Conservation (phyloP, 2,113 vertebrate genomes). For the Forbesichthys agassizii region DNA sequence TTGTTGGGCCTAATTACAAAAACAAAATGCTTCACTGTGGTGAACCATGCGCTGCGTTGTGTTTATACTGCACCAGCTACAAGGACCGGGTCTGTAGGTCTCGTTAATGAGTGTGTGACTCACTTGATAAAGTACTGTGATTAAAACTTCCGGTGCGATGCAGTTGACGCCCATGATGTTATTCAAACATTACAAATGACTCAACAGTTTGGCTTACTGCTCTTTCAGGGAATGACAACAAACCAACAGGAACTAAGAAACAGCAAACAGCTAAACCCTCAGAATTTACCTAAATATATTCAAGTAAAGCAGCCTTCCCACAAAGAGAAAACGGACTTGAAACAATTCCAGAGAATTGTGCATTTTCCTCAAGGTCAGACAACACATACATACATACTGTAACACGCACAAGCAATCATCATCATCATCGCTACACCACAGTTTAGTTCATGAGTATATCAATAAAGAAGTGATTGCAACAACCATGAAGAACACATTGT, state of each 20-base stretch:
- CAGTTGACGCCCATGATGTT: not conserved
- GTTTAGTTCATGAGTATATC: not conserved
- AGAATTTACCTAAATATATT: not conserved
- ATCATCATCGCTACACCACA: not conserved
- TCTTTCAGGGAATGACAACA: slow-evolving; percentile 37
- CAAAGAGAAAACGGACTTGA: slow-evolving; percentile 24
- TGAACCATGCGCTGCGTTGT: too few relatives aligned
- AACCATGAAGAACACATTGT: too few relatives aligned
- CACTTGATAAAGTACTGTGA: not conserved
- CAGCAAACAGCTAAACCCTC: not conserved
- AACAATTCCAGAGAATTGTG: slow-evolving; percentile 13
- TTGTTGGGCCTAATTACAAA: too few relatives aligned
- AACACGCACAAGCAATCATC: too few relatives aligned
- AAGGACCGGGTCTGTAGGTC: slow-evolving; percentile 1
- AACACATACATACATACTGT: slow-evolving; percentile 23
- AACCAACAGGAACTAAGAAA: slow-evolving; percentile 12
- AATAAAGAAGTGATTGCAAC: too few relatives aligned
- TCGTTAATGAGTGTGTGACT: not conserved
- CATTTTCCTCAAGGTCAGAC: slow-evolving; percentile 55
- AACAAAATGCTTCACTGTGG: too few relatives aligned
- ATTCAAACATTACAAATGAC: slow-evolving; percentile 30
- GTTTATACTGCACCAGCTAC: not conserved
- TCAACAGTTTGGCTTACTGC: slow-evolving; percentile 20
- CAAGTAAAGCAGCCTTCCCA: slow-evolving; percentile 13
- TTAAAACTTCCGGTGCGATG: not conserved